Percentiles rank a stretch among this genome's conserved stretches.
Evolutionary conservation across 2,888 invertebrate species (phyloP).

Genomic region (Aleiodes leptofemur): DNA sequence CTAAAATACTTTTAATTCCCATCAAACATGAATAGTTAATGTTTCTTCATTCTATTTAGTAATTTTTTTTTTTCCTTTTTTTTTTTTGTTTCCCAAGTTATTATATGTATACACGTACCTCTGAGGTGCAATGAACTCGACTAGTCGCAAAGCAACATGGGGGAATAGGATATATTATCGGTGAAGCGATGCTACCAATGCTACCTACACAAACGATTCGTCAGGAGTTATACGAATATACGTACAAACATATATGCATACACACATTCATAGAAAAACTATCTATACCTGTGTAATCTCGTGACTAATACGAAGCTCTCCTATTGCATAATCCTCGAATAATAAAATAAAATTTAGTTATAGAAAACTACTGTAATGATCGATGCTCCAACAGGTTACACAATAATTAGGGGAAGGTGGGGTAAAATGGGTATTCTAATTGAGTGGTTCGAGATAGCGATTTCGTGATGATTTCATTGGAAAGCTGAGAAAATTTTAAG

Average conservation of each 20-base stretch:
- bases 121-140: conserved; percentile 73
- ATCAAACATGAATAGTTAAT: not conserved
- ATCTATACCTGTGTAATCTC: conserved; percentile 42
- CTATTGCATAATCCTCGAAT: conserved; percentile 56
- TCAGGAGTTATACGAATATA: conserved; percentile 48
- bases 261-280: conserved; percentile 50
- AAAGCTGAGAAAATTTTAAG: too few species aligned
- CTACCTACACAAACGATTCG: conserved; percentile 46
- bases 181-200: conserved; percentile 72
- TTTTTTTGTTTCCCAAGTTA: conserved; percentile 43
- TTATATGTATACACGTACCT: conserved; percentile 44
- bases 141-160: conserved; percentile 43
- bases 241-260: conserved; percentile 50
- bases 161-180: conserved; percentile 69
- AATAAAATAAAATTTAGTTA: conserved; percentile 42
- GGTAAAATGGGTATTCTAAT: too few species aligned
- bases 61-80: conserved; percentile 44
- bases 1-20: too few species aligned
- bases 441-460: too few species aligned
- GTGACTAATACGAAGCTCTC: conserved; percentile 47
- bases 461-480: too few species aligned
- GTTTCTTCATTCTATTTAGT: conserved; percentile 16
- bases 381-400: too few species aligned
- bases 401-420: too few species aligned
- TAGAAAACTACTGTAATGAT: not conserved